Evolutionary conservation across 2,888 invertebrate genomes (phyloP).

Genomic region (Brachypterus glaber): DNA sequence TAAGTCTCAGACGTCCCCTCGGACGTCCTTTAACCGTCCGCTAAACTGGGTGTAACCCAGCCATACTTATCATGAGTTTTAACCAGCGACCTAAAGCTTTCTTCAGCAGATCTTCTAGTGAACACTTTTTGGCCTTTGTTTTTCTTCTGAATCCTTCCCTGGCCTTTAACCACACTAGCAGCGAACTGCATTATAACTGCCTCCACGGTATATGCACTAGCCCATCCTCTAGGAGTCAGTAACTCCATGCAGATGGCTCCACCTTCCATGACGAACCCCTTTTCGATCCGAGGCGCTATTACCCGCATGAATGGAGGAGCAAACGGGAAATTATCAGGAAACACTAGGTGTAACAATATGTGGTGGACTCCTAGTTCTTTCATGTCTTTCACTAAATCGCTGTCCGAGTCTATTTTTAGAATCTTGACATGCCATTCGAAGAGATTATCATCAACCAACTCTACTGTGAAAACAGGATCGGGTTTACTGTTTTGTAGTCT

Average conservation of each 20-base stretch:
- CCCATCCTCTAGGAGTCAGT: conserved; percentile 79
- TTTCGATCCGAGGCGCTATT: conserved; percentile 53
- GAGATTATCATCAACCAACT: conserved; percentile 75
- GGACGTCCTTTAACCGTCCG: conserved; percentile 61
- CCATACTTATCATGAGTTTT: conserved; percentile 88
- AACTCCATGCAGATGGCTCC: conserved; percentile 86
- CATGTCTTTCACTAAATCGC: conserved; percentile 74
- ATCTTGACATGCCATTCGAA: conserved; percentile 83
- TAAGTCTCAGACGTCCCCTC: background rate
- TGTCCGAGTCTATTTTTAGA: conserved; percentile 73
- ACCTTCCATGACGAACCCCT: conserved; percentile 83
- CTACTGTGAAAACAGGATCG: conserved; percentile 74
- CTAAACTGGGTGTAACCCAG: conserved; percentile 80
- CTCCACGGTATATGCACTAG: conserved; percentile 78
- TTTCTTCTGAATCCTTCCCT: conserved; percentile 72
- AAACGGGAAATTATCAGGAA: conserved; percentile 84
- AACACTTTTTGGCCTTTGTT: conserved; percentile 71
- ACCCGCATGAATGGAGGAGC: conserved; percentile 73
- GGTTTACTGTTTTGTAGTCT: conserved; percentile 56
- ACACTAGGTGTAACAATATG: conserved; percentile 70
- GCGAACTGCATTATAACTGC: conserved; percentile 85
- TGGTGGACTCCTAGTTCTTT: conserved; percentile 62
- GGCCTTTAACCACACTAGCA: conserved; percentile 79
- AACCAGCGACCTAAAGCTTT: conserved; percentile 76
- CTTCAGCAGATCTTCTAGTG: conserved; percentile 72